Percentiles rank a stretch among this genome's conserved stretches.
Evolutionary conservation across 2,113 vertebrate genomes (phyloP).

Genomic region (Aramus guarauna): DNA sequence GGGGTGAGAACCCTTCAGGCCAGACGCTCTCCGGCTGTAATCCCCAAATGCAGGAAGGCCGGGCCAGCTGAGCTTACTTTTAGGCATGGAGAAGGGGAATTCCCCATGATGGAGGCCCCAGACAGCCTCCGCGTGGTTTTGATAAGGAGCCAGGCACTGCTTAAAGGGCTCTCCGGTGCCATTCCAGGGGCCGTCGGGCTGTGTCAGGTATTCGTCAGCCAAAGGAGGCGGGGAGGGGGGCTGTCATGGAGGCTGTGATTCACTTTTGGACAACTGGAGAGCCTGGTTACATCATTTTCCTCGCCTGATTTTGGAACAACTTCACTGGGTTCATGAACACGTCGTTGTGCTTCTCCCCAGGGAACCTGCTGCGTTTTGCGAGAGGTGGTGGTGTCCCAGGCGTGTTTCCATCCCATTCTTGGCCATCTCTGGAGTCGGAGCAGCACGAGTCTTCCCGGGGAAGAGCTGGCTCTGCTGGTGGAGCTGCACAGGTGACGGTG

Average conservation of each 20-base stretch:
- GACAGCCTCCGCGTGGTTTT: slow-evolving; percentile 66
- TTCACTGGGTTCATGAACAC: neutral
- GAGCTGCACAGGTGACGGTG: neutral
- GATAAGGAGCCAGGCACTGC: slow-evolving; percentile 60
- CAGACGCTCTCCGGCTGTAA: neutral
- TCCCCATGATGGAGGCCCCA: slow-evolving; percentile 72
- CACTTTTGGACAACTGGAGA: neutral
- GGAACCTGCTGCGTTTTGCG: neutral
- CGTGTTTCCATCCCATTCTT: neutral
- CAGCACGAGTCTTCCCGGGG: fast-evolving
- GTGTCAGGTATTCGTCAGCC: slow-evolving; percentile 40
- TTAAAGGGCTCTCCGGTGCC: slow-evolving; percentile 64
- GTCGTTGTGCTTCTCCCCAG: neutral
- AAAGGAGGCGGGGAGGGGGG: neutral
- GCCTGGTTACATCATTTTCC: neutral
- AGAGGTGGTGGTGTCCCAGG: neutral
- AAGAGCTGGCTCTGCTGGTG: neutral
- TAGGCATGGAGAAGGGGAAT: slow-evolving; percentile 77
- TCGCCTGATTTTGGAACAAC: neutral
- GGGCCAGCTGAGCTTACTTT: slow-evolving; percentile 67
- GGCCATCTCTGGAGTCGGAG: neutral
- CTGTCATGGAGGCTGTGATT: neutral
- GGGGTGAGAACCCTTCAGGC: neutral
- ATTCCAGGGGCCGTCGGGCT: neutral
- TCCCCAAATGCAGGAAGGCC: slow-evolving; percentile 62